These are phyloP conservation scores for Larimichthys crocea DNA, from an alignment of 2,113 vertebrate species.

Conservation along the genomic window DNA sequence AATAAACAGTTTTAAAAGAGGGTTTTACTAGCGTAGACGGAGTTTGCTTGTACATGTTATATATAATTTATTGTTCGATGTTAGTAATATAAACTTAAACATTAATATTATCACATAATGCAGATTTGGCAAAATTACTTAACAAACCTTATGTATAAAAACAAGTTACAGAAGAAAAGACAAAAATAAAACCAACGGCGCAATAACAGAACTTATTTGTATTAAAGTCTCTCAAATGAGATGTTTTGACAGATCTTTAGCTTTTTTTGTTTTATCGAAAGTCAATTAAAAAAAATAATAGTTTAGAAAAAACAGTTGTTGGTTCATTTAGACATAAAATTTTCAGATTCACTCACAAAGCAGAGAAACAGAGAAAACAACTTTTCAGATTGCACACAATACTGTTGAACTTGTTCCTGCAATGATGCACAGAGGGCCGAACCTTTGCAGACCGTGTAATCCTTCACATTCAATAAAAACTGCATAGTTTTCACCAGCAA, in stretches of 20 bases:
- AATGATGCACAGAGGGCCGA: not conserved
- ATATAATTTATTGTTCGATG: not conserved
- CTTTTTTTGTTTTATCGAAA: not conserved
- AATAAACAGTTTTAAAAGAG: too few species aligned
- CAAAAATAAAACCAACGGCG: too few species aligned
- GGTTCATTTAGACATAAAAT: not conserved
- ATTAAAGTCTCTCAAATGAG: not conserved
- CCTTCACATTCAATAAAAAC: not conserved
- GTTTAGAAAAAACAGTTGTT: not conserved
- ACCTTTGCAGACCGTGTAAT: not conserved
- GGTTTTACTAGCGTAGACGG: too few species aligned
- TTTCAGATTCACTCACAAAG: not conserved
- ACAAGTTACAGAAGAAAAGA: too few species aligned
- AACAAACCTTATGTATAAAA: not conserved
- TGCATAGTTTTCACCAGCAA: not conserved
- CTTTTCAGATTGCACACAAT: not conserved
- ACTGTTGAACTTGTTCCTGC: too few species aligned
- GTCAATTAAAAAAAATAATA: not conserved
- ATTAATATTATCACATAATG: not conserved
- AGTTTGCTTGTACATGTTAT: not conserved
- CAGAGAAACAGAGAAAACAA: not conserved
- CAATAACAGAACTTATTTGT: too few species aligned
- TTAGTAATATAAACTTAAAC: not conserved
- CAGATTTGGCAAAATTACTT: not conserved
- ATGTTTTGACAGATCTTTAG: not conserved